These are phyloP conservation scores for Ciona savignyi DNA, from an alignment of 23 tunicate genomes.

Conservation along the genomic window DNA sequence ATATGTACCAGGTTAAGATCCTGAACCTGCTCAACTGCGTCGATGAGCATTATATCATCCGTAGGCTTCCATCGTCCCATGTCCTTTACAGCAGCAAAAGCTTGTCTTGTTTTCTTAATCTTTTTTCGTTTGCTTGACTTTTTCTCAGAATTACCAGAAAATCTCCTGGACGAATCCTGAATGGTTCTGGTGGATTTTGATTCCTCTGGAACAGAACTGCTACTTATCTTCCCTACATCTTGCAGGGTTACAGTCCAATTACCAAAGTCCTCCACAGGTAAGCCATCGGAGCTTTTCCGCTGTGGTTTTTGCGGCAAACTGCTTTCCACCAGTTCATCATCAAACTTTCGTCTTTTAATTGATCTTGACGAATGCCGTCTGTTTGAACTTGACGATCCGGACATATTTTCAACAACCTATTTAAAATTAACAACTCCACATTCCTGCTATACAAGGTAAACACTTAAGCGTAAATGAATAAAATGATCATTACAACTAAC, in stretches of 20 bases:
- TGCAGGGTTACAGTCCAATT: background rate
- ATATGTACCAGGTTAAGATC: constrained; percentile 51
- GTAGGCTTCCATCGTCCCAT: constrained; percentile 95
- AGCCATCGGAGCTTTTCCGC: constrained; percentile 33
- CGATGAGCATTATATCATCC: constrained; percentile 75
- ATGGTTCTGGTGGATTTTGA: background rate
- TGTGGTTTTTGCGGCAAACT: constrained; percentile 57
- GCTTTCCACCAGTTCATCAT: constrained; percentile 80
- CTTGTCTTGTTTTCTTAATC: constrained; percentile 70
- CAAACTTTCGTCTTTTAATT: constrained; percentile 60
- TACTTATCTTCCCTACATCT: background rate
- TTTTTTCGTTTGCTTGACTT: constrained; percentile 8
- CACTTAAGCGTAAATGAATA: too few species aligned
- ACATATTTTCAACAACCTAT: too few species aligned
- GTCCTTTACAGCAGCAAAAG: constrained; percentile 86
- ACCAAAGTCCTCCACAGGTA: constrained; percentile 17
- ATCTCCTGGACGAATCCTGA: background rate
- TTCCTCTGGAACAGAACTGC: background rate
- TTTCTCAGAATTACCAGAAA: background rate
- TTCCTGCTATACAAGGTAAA: too few species aligned
- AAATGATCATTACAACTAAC: too few species aligned
- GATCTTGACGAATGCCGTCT: constrained; percentile 76
- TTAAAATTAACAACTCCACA: too few species aligned
- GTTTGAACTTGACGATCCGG: too few species aligned
- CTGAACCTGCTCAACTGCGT: constrained; percentile 62